Evolutionary conservation across 92 coral and sea anemone genomes (phyloP).

Genomic region (Heliopora coerulea): DNA sequence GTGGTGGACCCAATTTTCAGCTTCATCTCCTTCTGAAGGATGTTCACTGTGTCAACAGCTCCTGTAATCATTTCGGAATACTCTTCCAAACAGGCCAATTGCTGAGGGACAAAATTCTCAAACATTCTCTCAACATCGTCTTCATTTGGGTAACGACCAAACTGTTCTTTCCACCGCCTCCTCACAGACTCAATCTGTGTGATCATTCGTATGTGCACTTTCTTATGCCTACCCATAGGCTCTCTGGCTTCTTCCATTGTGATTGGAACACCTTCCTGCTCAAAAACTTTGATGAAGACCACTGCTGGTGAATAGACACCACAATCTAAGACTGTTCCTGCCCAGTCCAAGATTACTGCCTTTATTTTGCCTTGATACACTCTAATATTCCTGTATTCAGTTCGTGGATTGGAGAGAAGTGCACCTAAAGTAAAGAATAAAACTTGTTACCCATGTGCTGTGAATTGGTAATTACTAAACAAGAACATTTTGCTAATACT

Average conservation of each 20-base stretch:
- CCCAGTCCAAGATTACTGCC: constrained; percentile 79
- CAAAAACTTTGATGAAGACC: constrained; percentile 74
- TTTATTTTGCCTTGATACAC: constrained; percentile 83
- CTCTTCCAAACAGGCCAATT: constrained; percentile 62
- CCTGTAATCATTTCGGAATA: constrained; percentile 95
- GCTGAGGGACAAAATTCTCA: constrained; percentile 81
- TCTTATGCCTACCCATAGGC: constrained; percentile 97
- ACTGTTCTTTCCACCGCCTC: constrained; percentile 87
- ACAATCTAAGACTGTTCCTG: constrained; percentile 95
- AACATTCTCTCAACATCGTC: constrained; percentile 90
- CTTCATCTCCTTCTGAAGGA: constrained; percentile 61
- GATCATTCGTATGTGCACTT: constrained; percentile 78
- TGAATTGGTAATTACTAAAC: no score
- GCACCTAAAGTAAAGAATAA: constrained; percentile 46
- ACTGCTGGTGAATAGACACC: constrained; percentile 73
- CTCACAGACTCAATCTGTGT: constrained; percentile 85
- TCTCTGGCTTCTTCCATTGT: constrained; percentile 94
- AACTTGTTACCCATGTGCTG: no score
- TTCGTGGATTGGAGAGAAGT: constrained; percentile 67
- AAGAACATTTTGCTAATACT: no score
- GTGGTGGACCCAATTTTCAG: constrained; percentile 96
- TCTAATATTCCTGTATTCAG: constrained; percentile 87
- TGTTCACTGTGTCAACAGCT: constrained; percentile 81
- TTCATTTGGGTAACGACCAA: constrained; percentile 77
- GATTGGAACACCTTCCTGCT: constrained; percentile 89